Base-by-base conservation (phyloP, 2,113 vertebrate genomes). In the Peromyscus californicus region DNA sequence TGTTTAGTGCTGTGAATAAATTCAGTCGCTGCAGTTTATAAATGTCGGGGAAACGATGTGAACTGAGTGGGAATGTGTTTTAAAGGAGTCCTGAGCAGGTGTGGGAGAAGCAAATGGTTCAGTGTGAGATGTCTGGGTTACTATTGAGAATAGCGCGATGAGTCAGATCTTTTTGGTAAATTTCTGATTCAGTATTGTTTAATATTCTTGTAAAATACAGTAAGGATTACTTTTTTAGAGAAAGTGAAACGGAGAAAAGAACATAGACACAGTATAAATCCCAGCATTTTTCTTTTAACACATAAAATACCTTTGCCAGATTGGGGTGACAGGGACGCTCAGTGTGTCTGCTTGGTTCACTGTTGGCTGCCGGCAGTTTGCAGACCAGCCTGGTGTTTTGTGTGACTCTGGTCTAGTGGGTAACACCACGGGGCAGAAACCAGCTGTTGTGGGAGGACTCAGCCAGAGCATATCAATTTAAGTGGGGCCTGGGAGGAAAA, bases 151-250 rank as follows among this genome's bases (percentile, higher is more conserved):
- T 69, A 54, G 13, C 26, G 54, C 65, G 39, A 83, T 42, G 39
- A 61, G 13, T 76, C 48, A 26, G 13, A n/a, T 2, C 36, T 57
- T 72, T 93, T 69, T 39, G 59, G 16, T 5, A 15, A 1, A 39
- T 42, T 4, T 83, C 22, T 61, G 22, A 39, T 39, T 39, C 59
- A 26, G 42, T 16, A 33, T 67, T 86, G 11, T 31, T 89, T n/a
- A 17, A 45, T 80, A 70, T 21, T 85, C 54, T 59, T 90, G n/a
- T 92, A 92, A 93, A 90, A 75, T 89, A 59, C 3, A 45, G 57
- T 80, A 36, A 75, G 90, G 72, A 45, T 57, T 80, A 15, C 63
- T 48, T 78, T 78, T 89, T 88, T 82, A 74, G 54, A 26, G 78
- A 88, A 95, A 95, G 59, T 31, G 29, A 89, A 93, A 82, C 24